Evolutionary conservation across 2,797 vertebrate genomes (phyloP).

Genomic region (Podargus strigoides): DNA sequence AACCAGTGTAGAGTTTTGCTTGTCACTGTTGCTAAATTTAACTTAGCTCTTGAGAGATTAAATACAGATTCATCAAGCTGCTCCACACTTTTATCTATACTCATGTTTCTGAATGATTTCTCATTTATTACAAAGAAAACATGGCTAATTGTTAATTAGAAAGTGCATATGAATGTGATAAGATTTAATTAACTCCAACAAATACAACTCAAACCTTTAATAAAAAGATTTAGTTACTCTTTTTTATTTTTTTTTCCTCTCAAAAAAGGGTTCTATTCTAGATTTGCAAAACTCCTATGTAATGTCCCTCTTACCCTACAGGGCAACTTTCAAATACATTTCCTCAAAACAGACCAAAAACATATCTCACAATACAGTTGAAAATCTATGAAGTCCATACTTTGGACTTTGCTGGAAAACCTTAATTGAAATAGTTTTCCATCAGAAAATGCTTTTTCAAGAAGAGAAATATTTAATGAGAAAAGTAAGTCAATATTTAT

Average conservation of each 20-base stretch:
- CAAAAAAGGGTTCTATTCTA: neutral
- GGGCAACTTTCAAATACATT: neutral
- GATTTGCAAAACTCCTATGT: neutral
- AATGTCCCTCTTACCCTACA: neutral
- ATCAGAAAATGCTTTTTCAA: neutral
- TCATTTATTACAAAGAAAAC: conserved; percentile 63
- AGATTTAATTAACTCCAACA: conserved; percentile 66
- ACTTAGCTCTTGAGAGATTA: conserved; percentile 38
- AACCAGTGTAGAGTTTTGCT: neutral
- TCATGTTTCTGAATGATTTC: conserved; percentile 45
- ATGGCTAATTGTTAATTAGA: conserved; percentile 66
- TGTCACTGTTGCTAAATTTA: conserved; percentile 40
- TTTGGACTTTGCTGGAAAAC: neutral
- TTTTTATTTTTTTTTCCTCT: neutral
- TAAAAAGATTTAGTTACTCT: conserved; percentile 10
- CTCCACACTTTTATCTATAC: conserved; percentile 14
- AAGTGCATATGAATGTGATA: conserved; percentile 44
- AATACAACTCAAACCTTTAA: conserved; percentile 49
- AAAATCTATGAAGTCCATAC: neutral
- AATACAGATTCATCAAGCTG: conserved; percentile 38
- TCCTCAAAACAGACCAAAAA: neutral
- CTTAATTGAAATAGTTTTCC: neutral
- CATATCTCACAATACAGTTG: neutral
- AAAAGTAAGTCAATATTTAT: neutral
- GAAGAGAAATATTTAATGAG: neutral